Base-by-base conservation (phyloP, 2,888 invertebrate species). In the Agrochola litura region DNA sequence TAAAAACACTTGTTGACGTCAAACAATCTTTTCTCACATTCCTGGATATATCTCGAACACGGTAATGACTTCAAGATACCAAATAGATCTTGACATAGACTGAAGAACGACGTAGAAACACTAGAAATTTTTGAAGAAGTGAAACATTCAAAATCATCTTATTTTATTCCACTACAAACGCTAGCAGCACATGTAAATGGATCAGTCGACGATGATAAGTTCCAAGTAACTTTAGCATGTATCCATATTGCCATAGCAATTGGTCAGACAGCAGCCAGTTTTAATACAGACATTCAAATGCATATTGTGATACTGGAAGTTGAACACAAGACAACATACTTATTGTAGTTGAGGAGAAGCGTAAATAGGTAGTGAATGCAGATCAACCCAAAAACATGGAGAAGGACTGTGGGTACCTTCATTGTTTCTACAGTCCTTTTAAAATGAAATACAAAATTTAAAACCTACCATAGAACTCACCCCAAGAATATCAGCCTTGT, bases 401-500 rank as follows among this genome's bases (percentile, higher is more conserved):
- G 25, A 58, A 14, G 0, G 58, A 25, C 25, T 58, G 58, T 25
- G 6, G 25, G 58, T 16, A 58, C 25, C 3, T 25, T 16, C 1
- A 8, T 58, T 25, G 25, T 25, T 58, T 58, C 6, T 6, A 25
- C 14, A 58, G 3, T 25, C 16, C 5, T n/a, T 64, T n/a, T 14
- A 41, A 41, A 63, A 63, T 63, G 4, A 64, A 41, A 58, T 25
- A 6, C 0, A 58, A 58, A 58, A 58, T 30, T 8, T 16, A 60
- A 25, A 25, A 19, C 10, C 16, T 46, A 46, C 19, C 19, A 25
- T n/a, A 56, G 2, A 16, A 58, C 68, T 97, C 90, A 98, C 98
- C 90, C 97, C 97, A 65, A 98, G 92, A 64, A 97, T 95, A 88
- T 97, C 97, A n/a, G 97, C 97, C 77, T 97, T 97, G 73, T 94